A percentile compares a stretch with the other conserved stretches of the same genome.
These are phyloP conservation scores for Elachura formosa DNA, from an alignment of 2,113 vertebrate genomes.

Conservation along the genomic window DNA sequence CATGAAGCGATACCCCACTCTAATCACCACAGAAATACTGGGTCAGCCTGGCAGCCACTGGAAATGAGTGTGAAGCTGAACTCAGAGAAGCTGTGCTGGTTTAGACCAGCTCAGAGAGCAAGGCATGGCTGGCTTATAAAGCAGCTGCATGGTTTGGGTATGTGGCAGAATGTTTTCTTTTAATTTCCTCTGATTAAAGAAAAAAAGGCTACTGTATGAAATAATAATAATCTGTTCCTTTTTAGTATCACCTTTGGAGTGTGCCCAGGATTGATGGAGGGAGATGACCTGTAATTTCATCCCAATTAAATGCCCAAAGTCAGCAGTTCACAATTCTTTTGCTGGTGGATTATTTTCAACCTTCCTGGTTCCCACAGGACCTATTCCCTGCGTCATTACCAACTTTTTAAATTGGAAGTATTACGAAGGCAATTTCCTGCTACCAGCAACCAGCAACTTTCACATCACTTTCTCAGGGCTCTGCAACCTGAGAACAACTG, in stretches of 20 bases:
- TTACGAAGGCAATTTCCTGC: constrained; percentile 50
- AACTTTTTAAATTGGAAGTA: constrained; percentile 37
- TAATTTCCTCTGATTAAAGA: not conserved
- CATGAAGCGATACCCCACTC: not conserved
- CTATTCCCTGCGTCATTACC: constrained; percentile 6
- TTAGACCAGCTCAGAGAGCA: not conserved
- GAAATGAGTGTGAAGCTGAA: not conserved
- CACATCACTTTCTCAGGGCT: constrained; percentile 2
- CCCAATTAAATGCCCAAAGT: not conserved
- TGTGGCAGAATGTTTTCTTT: not conserved
- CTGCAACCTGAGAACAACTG: not conserved
- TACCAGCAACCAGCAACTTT: not conserved
- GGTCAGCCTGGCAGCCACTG: constrained; percentile 8
- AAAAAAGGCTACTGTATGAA: not conserved
- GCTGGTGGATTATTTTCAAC: constrained; percentile 7
- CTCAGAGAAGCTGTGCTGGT: not conserved
- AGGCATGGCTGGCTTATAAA: not conserved
- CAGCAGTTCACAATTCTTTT: constrained; percentile 24
- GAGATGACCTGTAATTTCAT: constrained; percentile 31
- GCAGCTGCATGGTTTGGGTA: not conserved
- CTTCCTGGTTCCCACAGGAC: not conserved
- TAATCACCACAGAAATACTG: constrained; percentile 7
- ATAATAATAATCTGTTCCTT: constrained; percentile 7
- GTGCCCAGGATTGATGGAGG: not conserved
- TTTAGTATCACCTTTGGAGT: not conserved